Conservation (phyloP, 2,888 invertebrate genomes). For the Pachydiplax longipennis region DNA sequence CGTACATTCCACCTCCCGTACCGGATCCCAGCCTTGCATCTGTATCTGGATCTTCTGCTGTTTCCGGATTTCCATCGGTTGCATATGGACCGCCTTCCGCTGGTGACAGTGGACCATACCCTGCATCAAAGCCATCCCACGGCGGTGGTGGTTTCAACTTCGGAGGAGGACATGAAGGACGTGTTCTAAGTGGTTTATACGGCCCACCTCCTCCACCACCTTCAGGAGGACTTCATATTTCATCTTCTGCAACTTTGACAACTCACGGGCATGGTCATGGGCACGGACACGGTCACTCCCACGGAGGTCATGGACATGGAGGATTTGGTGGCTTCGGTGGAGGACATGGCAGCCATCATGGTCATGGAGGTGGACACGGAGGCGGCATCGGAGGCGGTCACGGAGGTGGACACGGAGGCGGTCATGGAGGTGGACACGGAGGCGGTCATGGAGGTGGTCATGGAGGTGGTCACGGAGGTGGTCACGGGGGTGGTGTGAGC, state of each 20-base stretch:
- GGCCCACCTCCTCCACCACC: not conserved
- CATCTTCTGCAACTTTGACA: conserved; percentile 1
- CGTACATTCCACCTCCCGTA: conserved; percentile 55
- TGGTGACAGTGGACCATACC: conserved; percentile 1
- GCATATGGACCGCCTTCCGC: conserved; percentile 45
- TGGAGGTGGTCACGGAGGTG: not conserved
- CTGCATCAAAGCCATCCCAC: not conserved
- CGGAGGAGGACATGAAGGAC: conserved; percentile 14
- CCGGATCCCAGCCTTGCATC: conserved; percentile 52
- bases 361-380: not conserved
- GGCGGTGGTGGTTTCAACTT: not conserved
- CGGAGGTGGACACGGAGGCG: not conserved
- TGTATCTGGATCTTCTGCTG: conserved; percentile 49
- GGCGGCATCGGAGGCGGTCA: not conserved
- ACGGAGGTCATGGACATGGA: not conserved
- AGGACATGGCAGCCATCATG: not conserved
- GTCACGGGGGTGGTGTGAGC: not conserved
- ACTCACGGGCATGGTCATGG: not conserved
- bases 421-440: not conserved
- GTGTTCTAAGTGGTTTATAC: conserved; percentile 3
- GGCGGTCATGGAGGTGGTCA: not conserved
- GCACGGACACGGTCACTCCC: not conserved
- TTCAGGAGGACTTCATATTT: not conserved
- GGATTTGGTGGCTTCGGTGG: not conserved
- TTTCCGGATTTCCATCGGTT: conserved; percentile 39